Evolutionary conservation across 1,140 invertebrate genomes (phyloP).

Genomic region (Calliphora vicina): DNA sequence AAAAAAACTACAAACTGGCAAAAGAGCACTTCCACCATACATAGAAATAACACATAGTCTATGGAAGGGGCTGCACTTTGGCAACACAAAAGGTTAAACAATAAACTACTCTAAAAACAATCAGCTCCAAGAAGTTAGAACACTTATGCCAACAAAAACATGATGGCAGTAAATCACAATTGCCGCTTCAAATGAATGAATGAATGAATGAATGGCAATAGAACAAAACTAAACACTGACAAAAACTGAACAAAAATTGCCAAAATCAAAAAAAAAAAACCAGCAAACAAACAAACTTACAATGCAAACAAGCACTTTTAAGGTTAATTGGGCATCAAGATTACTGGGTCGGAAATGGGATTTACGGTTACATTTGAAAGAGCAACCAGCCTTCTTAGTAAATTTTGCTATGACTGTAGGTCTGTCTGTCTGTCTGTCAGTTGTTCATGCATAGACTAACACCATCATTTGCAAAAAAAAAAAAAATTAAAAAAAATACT

Average conservation of each 20-base stretch:
- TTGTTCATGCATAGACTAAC: background rate
- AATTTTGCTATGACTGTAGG: no score
- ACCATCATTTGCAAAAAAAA: background rate
- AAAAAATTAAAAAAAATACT: conserved; percentile 31
- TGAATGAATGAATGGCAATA: no score
- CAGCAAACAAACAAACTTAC: conserved; percentile 46
- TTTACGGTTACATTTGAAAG: conserved; percentile 30
- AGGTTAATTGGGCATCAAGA: conserved; percentile 64
- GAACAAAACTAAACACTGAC: no score
- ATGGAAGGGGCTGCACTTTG: conserved; percentile 1
- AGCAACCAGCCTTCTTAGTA: conserved; percentile 1
- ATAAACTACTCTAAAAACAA: conserved; percentile 17
- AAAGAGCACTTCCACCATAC: background rate
- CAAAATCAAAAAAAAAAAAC: conserved; percentile 32
- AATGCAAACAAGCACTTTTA: conserved; percentile 60
- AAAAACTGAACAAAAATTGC: background rate
- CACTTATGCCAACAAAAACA: conserved; percentile 61
- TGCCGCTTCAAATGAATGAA: conserved; percentile 7
- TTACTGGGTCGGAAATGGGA: conserved; percentile 63
- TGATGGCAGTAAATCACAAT: conserved; percentile 47
- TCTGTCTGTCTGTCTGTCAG: background rate
- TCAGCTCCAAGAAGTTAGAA: conserved; percentile 43
- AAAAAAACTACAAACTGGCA: background rate
- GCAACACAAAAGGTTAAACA: conserved; percentile 26
- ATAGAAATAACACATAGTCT: no score